These are phyloP conservation scores for Pagrus major DNA, from an alignment of 2,113 vertebrate genomes.

Conservation along the genomic window DNA sequence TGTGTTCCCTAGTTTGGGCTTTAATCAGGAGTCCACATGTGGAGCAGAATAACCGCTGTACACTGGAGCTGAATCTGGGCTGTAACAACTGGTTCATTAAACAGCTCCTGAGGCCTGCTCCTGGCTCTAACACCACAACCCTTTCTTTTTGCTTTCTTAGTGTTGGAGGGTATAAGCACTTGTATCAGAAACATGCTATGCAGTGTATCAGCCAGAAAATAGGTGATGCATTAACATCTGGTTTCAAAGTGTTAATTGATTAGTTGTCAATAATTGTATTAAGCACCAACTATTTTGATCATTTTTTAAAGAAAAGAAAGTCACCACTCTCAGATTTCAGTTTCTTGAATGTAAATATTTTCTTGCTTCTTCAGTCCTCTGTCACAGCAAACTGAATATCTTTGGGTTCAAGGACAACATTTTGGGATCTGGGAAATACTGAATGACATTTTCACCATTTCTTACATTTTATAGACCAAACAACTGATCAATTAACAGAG, in stretches of 20 bases:
- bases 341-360: no score
- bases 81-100: slow-evolving; percentile 30
- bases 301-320: no score
- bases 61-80: slow-evolving; percentile 1
- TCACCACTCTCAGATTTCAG: no score
- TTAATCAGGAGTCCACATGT: slow-evolving; percentile 22
- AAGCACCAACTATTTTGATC: no score
- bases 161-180: background rate
- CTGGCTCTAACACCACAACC: background rate
- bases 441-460: no score
- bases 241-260: background rate
- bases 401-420: no score
- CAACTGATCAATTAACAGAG: no score
- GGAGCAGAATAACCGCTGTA: background rate
- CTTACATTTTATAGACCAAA: no score
- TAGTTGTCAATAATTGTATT: no score
- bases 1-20: background rate
- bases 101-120: slow-evolving; percentile 11
- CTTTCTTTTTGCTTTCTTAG: background rate
- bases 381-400: no score
- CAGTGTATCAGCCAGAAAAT: background rate
- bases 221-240: background rate
- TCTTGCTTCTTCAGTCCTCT: no score
- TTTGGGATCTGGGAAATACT: no score
- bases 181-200: background rate